phyloP scores from a whole-genome alignment of 2,797 vertebrate species.

The Otus scops region DNA sequence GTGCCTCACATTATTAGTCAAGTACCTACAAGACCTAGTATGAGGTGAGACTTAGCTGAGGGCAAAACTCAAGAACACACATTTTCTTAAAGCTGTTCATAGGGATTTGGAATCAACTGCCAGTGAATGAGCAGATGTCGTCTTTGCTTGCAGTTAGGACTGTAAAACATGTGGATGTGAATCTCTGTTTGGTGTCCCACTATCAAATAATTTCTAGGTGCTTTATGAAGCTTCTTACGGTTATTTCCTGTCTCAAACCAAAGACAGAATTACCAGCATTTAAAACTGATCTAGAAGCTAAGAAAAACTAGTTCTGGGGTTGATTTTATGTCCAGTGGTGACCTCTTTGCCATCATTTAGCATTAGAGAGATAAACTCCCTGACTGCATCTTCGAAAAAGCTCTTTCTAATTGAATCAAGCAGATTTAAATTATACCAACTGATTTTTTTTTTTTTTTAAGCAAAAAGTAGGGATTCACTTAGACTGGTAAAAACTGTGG shows the following conservation, averaged over 20 bases:
- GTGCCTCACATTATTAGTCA: neutral
- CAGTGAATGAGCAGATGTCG: neutral
- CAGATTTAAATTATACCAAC: neutral
- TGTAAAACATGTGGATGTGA: neutral
- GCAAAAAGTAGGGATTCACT: neutral
- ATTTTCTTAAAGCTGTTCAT: neutral
- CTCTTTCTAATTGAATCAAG: slow-evolving; percentile 1
- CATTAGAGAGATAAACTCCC: neutral
- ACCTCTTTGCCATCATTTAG: neutral
- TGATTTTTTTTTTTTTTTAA: neutral
- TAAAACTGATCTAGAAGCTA: neutral
- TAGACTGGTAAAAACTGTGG: neutral
- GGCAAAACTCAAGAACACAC: neutral
- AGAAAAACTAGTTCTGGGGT: neutral
- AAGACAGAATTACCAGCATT: neutral
- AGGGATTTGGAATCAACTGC: neutral
- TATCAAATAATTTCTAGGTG: neutral
- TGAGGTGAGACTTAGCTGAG: neutral
- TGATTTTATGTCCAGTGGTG: neutral
- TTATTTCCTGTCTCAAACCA: neutral
- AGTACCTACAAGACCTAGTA: neutral
- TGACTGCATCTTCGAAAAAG: neutral
- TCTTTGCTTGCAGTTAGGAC: neutral
- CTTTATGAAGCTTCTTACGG: neutral
- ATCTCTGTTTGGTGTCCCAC: neutral